A percentile compares a stretch with the other conserved stretches of the same genome.
Conservation (phyloP, 2,888 invertebrate genomes). For the Dolichopus griseipennis region DNA sequence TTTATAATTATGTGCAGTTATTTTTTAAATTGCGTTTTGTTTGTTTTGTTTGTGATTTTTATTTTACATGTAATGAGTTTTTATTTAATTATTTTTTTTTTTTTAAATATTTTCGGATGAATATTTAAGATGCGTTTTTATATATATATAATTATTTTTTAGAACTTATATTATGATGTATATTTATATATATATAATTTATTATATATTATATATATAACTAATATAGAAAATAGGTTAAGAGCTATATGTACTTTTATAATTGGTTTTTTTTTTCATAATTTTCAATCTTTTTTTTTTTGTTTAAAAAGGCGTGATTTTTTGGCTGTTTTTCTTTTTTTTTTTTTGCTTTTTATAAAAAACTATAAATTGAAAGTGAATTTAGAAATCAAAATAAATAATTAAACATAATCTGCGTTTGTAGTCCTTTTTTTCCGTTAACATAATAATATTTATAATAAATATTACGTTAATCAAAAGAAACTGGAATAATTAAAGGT, state of each 20-base stretch:
- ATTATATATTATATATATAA: neutral
- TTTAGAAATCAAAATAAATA: too few relatives aligned
- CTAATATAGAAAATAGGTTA: neutral
- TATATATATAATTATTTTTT: too few relatives aligned
- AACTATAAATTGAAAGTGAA: neutral
- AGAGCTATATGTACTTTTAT: neutral
- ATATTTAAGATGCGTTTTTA: neutral
- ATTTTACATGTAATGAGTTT: slow-evolving; percentile 1
- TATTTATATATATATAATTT: too few relatives aligned
- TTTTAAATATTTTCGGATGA: neutral
- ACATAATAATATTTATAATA: too few relatives aligned
- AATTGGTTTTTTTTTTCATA: neutral
- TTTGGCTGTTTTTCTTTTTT: neutral
- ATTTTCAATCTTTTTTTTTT: neutral
- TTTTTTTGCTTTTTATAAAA: neutral
- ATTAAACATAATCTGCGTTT: too few relatives aligned
- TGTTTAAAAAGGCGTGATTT: neutral
- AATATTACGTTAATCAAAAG: too few relatives aligned
- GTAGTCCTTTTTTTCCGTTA: too few relatives aligned
- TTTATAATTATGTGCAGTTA: neutral
- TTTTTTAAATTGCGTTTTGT: neutral
- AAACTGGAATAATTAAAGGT: too few relatives aligned
- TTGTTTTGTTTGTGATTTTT: neutral
- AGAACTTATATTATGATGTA: too few relatives aligned
- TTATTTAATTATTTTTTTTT: neutral